phyloP scores from a whole-genome alignment of 2,888 invertebrate species.

The Spodoptera littoralis region DNA sequence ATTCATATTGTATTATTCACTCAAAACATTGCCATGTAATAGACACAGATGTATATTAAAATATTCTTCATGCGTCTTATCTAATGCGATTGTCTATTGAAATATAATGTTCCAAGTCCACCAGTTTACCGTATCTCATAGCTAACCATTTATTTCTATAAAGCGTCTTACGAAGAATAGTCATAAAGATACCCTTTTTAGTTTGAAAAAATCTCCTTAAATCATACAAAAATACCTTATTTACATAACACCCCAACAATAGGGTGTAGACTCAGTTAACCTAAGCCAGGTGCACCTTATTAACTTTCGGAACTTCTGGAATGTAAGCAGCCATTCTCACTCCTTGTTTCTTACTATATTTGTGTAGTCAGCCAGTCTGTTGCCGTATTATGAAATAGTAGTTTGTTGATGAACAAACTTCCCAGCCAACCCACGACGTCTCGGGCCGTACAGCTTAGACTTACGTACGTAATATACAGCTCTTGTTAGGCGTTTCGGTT shows the following conservation, averaged over 20 bases:
- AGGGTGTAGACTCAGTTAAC: constrained; percentile 48
- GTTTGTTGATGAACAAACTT: constrained; percentile 63
- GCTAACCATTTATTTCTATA: not conserved
- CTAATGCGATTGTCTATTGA: too few relatives aligned
- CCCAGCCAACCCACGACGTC: constrained; percentile 36
- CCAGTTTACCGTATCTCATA: too few relatives aligned
- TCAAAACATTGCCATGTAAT: too few relatives aligned
- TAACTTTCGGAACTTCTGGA: constrained; percentile 55
- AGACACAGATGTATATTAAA: too few relatives aligned
- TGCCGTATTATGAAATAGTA: constrained; percentile 58
- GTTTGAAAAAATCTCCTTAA: constrained; percentile 36
- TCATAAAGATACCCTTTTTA: constrained; percentile 13
- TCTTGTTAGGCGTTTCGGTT: constrained; percentile 39
- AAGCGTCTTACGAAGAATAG: constrained; percentile 9
- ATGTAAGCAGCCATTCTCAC: constrained; percentile 57
- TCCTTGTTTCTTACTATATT: constrained; percentile 38
- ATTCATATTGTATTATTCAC: too few relatives aligned
- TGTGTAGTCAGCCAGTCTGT: constrained; percentile 53
- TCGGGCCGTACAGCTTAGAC: constrained; percentile 43
- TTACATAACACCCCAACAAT: constrained; percentile 50
- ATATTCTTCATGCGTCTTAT: too few relatives aligned
- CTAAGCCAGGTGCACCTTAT: constrained; percentile 59
- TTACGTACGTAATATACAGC: constrained; percentile 41
- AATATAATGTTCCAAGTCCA: too few relatives aligned
- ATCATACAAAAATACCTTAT: constrained; percentile 42